phyloP scores from a whole-genome alignment of 2,888 invertebrate genomes.

The Drosophila flavopinicola region DNA sequence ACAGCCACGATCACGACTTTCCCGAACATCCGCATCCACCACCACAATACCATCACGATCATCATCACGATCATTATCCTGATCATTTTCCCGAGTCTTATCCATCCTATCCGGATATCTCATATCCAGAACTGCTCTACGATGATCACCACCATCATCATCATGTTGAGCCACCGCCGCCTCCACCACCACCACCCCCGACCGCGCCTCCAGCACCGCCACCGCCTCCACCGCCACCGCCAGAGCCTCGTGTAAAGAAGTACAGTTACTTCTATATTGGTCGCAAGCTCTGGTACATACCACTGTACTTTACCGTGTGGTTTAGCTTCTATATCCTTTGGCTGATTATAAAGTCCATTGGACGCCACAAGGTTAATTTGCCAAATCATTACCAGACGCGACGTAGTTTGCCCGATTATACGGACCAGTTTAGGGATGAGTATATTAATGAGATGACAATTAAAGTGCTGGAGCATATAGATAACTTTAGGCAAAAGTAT shows the following conservation, averaged over 20 bases:
- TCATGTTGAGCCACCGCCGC: constrained; percentile 54
- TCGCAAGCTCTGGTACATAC: constrained; percentile 89
- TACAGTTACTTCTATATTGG: constrained; percentile 90
- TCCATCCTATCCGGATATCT: constrained; percentile 70
- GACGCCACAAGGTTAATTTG: constrained; percentile 87
- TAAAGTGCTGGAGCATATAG: constrained; percentile 82
- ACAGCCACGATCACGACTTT: constrained; percentile 55
- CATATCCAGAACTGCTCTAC: constrained; percentile 63
- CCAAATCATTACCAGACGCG: constrained; percentile 83
- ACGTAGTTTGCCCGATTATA: constrained; percentile 71
- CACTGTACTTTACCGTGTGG: constrained; percentile 89
- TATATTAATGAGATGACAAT: constrained; percentile 82
- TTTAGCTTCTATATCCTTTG: constrained; percentile 87
- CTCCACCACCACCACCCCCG: constrained; percentile 73
- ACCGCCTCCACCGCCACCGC: constrained; percentile 69
- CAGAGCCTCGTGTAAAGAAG: constrained; percentile 85
- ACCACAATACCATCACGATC: constrained; percentile 48
- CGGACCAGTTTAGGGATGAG: constrained; percentile 69
- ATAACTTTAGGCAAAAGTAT: constrained; percentile 81
- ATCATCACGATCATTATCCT: constrained; percentile 42
- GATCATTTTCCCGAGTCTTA: constrained; percentile 55
- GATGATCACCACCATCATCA: constrained; percentile 71
- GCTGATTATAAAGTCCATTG: constrained; percentile 88
- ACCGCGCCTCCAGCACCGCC: constrained; percentile 67
- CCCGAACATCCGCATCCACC: constrained; percentile 50